Percentiles rank a stretch among this genome's conserved stretches.
These are phyloP conservation scores for Leptoclinus maculatus DNA, from an alignment of 2,797 vertebrate genomes.

Conservation along the genomic window DNA sequence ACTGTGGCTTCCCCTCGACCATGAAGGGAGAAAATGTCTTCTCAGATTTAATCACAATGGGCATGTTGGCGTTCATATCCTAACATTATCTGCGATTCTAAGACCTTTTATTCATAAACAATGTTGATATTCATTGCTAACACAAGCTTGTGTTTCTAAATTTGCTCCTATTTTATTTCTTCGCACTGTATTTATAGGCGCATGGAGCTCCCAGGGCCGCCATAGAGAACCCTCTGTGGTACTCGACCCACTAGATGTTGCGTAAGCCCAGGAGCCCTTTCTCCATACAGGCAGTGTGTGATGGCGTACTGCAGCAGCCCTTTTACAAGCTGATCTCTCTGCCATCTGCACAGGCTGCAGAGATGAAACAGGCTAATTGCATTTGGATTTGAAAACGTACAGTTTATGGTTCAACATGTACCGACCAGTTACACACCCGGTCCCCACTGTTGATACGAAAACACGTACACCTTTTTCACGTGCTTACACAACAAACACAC, in stretches of 20 bases:
- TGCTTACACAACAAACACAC: conserved; percentile 70
- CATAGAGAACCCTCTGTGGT: neutral
- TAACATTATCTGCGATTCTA: conserved; percentile 3
- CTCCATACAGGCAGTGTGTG: conserved; percentile 29
- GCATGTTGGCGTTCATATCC: neutral
- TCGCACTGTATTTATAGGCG: neutral
- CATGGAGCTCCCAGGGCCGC: neutral
- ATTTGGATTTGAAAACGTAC: neutral
- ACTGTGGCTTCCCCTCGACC: conserved; percentile 20
- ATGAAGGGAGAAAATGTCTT: conserved; percentile 10
- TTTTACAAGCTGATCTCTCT: conserved; percentile 17
- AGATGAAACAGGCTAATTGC: conserved; percentile 52
- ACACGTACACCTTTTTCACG: conserved; percentile 45
- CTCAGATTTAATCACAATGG: conserved; percentile 15
- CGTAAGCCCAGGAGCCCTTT: conserved; percentile 1
- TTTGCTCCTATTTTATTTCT: neutral
- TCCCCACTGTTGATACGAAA: conserved; percentile 70
- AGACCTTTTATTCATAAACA: neutral
- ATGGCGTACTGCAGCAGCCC: neutral
- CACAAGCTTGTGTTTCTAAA: neutral
- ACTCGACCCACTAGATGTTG: neutral
- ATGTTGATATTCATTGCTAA: neutral
- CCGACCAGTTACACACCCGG: conserved; percentile 35
- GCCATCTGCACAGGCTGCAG: conserved; percentile 52
- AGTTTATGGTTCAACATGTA: conserved; percentile 18